phyloP scores from a whole-genome alignment of 2,113 vertebrate species.

The Sialia sialis region DNA sequence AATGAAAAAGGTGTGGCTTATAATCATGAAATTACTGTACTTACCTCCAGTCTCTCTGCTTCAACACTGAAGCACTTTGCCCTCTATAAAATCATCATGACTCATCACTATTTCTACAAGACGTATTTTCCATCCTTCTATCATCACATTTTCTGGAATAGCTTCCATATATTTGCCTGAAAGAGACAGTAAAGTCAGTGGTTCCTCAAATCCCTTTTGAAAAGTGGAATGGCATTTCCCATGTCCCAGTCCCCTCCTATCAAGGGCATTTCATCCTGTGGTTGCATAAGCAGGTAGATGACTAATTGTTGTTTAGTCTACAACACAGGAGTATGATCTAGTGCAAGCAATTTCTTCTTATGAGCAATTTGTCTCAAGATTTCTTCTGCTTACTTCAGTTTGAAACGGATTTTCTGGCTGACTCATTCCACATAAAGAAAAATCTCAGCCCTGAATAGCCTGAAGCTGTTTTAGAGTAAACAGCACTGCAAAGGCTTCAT shows the following conservation, averaged over 20 bases:
- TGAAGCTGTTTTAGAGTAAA: conserved; percentile 6
- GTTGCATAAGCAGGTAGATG: not conserved
- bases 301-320: conserved; percentile 17
- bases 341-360: not conserved
- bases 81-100: not conserved
- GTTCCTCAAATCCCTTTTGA: not conserved
- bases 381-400: not conserved
- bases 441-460: not conserved
- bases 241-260: not conserved
- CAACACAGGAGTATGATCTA: not conserved
- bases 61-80: not conserved
- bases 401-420: conserved; percentile 18
- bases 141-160: not conserved
- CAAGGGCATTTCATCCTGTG: not conserved
- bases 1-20: no score
- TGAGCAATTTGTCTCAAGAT: not conserved
- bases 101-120: not conserved
- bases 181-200: not conserved
- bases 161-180: not conserved
- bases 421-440: conserved; percentile 14
- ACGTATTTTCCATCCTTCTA: not conserved
- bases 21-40: no score
- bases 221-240: not conserved
- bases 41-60: not conserved
- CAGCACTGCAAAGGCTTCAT: not conserved